These are phyloP conservation scores for Ceyx erithaca DNA, from an alignment of 2,797 vertebrate species.

Conservation along the genomic window DNA sequence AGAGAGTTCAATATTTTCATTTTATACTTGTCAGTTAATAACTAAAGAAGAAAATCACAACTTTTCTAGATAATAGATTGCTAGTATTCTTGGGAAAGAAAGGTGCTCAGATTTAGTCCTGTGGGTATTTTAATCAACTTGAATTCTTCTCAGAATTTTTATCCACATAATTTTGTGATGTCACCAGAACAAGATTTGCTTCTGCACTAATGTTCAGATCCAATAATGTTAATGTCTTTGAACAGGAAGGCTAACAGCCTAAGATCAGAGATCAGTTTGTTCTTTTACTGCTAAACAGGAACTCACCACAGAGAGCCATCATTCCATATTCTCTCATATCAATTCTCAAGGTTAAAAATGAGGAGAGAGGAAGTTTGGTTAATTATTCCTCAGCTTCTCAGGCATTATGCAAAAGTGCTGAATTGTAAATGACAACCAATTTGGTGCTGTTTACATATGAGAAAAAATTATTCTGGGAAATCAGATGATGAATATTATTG, in stretches of 20 bases:
- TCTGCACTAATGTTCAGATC: neutral
- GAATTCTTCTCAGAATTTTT: neutral
- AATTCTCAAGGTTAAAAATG: slow-evolving; percentile 14
- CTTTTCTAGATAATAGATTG: neutral
- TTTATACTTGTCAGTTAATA: neutral
- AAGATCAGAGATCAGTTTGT: neutral
- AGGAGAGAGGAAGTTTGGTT: neutral
- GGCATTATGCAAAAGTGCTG: neutral
- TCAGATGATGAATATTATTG: slow-evolving; percentile 38
- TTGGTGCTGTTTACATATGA: slow-evolving; percentile 13
- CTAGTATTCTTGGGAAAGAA: neutral
- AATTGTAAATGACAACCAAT: neutral
- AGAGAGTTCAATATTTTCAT: neutral
- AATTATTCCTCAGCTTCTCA: slow-evolving; percentile 26
- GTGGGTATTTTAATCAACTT: neutral
- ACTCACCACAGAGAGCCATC: neutral
- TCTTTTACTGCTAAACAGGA: neutral
- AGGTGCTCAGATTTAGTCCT: neutral
- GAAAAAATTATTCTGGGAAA: slow-evolving; percentile 37
- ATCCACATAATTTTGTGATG: neutral
- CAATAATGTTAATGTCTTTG: neutral
- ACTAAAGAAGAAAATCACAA: neutral
- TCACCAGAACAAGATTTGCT: neutral
- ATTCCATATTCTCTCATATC: neutral
- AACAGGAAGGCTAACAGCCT: neutral